Evolutionary conservation across 2,113 vertebrate species (phyloP), one percentile per base, ranked within the genome.

Genomic region (Alexandromys fortis): DNA sequence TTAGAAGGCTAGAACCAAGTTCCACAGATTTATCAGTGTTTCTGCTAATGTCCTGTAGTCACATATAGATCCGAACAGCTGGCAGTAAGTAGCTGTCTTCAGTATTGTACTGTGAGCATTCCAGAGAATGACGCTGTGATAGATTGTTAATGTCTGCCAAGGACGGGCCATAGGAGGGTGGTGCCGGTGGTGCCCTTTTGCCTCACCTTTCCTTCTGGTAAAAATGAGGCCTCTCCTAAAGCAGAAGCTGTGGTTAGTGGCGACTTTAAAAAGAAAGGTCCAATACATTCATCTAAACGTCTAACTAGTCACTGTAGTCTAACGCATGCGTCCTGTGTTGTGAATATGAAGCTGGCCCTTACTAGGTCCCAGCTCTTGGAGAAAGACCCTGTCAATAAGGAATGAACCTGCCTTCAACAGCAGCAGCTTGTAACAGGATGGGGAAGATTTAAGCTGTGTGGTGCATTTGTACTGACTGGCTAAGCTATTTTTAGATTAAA

Each of bases 401-500:
- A 86, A 63, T 42, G n/a, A 83, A 83, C 17, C 77, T 61, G 68
- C 30, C 30, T 83, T 82, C 76, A 75, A 63, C 3, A 7, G 2
- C 65, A 89, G 5, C 1, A 61, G 38, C 82, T 77, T 85, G 55
- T 73, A 47, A 42, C n/a, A 55, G 83, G 13, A 89, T 75, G 35
- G 70, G 42, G 45, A 81, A 63, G 58, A 73, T 72, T 85, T 78
- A 35, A 11, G 22, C 28, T 83, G 10, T 86, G 35, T 35, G 16
- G 42, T 47, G 42, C 83, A 70, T 65, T 89, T 72, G 28, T 85
- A 19, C 82, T 78, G 61, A 0, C 87, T 73, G 45, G 83, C 82
- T 88, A 49, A 89, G 68, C 35, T 86, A 22, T 86, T 89, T 96
- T 89, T 86, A 89, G 94, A n/a, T 87, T 77, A 92, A 92, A 90